Conservation (phyloP, 2,797 vertebrate genomes). For the Champsocephalus esox region DNA sequence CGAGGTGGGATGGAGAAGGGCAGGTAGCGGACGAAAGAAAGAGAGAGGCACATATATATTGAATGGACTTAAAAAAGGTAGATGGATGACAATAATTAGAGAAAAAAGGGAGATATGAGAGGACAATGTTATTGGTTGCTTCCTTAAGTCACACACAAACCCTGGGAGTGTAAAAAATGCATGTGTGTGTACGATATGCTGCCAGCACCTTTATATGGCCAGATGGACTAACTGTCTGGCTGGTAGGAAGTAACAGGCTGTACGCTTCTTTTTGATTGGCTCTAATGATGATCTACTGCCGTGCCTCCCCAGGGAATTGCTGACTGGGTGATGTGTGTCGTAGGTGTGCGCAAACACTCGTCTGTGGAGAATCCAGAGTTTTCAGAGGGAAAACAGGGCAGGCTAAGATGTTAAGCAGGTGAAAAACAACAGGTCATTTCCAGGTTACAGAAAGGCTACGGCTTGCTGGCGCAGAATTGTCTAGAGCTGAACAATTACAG, state of each 20-base stretch:
- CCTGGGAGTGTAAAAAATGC: conserved; percentile 5
- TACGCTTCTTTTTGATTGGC: conserved; percentile 78
- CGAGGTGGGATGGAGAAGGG: conserved; percentile 40
- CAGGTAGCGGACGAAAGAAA: conserved; percentile 33
- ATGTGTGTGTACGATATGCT: conserved; percentile 23
- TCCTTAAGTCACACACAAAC: neutral
- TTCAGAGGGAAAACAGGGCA: conserved; percentile 39
- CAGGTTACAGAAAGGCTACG: neutral
- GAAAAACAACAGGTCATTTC: neutral
- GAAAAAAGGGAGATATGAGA: conserved; percentile 11
- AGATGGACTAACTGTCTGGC: conserved; percentile 76
- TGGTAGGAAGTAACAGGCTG: conserved; percentile 78
- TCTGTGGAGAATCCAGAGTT: conserved; percentile 46
- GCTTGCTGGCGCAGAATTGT: conserved; percentile 28
- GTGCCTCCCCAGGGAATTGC: conserved; percentile 66
- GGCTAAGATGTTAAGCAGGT: conserved; percentile 17
- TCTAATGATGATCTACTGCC: conserved; percentile 81
- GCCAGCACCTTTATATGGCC: conserved; percentile 61
- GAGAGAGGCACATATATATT: neutral
- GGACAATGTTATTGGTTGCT: conserved; percentile 26
- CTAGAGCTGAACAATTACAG: conserved; percentile 12
- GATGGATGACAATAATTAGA: conserved; percentile 2
- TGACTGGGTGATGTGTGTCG: conserved; percentile 65
- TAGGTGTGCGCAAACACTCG: neutral
- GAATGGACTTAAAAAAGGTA: conserved; percentile 33